Conservation (phyloP, 2,888 invertebrate genomes). For the Petrolisthes manimaculis region DNA sequence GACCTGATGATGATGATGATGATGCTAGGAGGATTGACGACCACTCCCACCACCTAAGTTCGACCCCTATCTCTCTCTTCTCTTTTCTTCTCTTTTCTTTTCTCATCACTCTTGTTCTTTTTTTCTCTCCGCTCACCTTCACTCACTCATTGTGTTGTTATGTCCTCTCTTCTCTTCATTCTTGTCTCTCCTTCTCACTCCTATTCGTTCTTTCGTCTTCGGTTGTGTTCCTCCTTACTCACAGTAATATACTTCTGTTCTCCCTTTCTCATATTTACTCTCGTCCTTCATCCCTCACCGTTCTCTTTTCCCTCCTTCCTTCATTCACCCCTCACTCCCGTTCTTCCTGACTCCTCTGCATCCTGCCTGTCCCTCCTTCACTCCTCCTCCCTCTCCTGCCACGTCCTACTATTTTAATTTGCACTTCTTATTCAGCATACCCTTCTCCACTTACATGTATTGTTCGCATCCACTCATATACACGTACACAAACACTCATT, state of each 20-base stretch:
- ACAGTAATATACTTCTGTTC: neutral
- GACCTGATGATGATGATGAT: conserved; percentile 25
- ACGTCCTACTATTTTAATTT: neutral
- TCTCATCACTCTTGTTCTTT: neutral
- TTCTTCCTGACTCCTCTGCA: too few species aligned
- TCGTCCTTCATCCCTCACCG: neutral
- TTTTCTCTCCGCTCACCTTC: neutral
- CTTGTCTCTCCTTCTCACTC: neutral
- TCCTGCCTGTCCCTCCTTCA: too few species aligned
- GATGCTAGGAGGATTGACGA: neutral
- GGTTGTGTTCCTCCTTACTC: neutral
- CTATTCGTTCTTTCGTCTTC: neutral
- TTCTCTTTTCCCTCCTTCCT: neutral
- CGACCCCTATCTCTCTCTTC: neutral
- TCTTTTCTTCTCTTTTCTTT: neutral
- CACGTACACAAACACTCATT: too few species aligned
- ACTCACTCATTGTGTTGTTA: neutral
- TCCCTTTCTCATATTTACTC: neutral
- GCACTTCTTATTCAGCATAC: too few species aligned
- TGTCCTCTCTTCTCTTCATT: neutral
- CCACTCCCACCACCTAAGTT: neutral
- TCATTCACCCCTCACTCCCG: neutral
- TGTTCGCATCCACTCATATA: neutral
- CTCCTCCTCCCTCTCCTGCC: neutral
- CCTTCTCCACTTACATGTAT: neutral